phyloP scores from a whole-genome alignment of 2,888 invertebrate species.

The Latrodectus hesperus region DNA sequence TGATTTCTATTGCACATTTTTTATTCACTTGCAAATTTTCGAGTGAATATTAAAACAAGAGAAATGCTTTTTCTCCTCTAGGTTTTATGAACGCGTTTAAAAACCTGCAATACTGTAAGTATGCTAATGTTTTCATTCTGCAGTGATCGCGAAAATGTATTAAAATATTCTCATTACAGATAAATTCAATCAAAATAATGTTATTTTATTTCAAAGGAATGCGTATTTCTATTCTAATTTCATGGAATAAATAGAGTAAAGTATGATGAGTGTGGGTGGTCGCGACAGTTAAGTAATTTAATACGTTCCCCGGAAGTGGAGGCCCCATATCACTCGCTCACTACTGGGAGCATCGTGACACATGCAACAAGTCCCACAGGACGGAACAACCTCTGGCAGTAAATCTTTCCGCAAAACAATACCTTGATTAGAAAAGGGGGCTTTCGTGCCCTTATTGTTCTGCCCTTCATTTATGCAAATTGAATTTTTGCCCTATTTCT shows the following conservation, averaged over 20 bases:
- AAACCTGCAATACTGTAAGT: too few species aligned
- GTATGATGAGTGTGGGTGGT: slow-evolving; percentile 41
- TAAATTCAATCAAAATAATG: too few species aligned
- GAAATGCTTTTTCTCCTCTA: too few species aligned
- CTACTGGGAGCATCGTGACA: slow-evolving; percentile 55
- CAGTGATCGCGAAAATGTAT: too few species aligned
- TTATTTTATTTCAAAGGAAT: too few species aligned
- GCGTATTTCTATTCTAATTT: not conserved
- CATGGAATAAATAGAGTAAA: not conserved
- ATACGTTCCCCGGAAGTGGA: slow-evolving; percentile 64
- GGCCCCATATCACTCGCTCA: slow-evolving; percentile 46
- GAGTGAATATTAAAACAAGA: too few species aligned
- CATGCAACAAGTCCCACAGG: slow-evolving; percentile 69
- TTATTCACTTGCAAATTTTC: too few species aligned
- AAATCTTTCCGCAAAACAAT: slow-evolving; percentile 67
- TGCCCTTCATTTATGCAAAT: slow-evolving; percentile 59
- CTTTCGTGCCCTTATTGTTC: slow-evolving; percentile 39
- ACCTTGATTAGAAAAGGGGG: slow-evolving; percentile 64
- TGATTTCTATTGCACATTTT: too few species aligned
- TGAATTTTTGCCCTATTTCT: slow-evolving; percentile 47
- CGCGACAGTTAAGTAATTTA: slow-evolving; percentile 63
- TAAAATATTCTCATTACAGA: too few species aligned
- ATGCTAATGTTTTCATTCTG: too few species aligned
- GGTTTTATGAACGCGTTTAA: too few species aligned
- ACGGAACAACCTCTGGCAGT: slow-evolving; percentile 53